Conservation (phyloP, 2,888 invertebrate species). For the Gibbula magus region DNA sequence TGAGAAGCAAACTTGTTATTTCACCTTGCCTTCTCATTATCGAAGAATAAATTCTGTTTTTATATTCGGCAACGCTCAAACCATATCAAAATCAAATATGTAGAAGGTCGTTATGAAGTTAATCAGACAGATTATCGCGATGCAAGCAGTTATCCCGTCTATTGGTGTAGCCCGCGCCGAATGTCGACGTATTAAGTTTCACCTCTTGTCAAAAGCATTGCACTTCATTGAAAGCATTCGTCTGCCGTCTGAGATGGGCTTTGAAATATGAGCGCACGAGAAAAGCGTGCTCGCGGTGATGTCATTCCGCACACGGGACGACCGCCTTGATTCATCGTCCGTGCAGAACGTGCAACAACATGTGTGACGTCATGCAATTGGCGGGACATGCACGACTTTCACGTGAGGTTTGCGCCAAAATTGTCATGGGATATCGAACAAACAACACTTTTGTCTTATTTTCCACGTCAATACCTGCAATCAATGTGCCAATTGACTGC, state of each 20-base stretch:
- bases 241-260: slow-evolving; percentile 9
- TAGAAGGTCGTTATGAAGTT: no score
- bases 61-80: no score
- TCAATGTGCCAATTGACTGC: slow-evolving; percentile 7
- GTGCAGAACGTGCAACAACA: slow-evolving; percentile 6
- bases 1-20: no score
- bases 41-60: no score
- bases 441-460: background rate
- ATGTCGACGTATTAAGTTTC: background rate
- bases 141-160: no score
- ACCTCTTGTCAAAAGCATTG: slow-evolving; percentile 16
- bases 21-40: no score
- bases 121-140: no score
- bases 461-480: background rate
- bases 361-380: slow-evolving; percentile 6
- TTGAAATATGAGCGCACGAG: slow-evolving; percentile 18
- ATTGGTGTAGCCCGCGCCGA: no score
- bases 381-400: background rate
- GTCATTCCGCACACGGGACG: background rate
- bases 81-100: no score
- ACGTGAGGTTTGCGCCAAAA: slow-evolving; percentile 6
- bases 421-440: no score
- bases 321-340: slow-evolving; percentile 3
- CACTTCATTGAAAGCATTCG: slow-evolving; percentile 18
- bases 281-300: slow-evolving; percentile 5